These are phyloP conservation scores for Phalacrocorax brasilianus DNA, from an alignment of 2,113 vertebrate species.

Conservation along the genomic window DNA sequence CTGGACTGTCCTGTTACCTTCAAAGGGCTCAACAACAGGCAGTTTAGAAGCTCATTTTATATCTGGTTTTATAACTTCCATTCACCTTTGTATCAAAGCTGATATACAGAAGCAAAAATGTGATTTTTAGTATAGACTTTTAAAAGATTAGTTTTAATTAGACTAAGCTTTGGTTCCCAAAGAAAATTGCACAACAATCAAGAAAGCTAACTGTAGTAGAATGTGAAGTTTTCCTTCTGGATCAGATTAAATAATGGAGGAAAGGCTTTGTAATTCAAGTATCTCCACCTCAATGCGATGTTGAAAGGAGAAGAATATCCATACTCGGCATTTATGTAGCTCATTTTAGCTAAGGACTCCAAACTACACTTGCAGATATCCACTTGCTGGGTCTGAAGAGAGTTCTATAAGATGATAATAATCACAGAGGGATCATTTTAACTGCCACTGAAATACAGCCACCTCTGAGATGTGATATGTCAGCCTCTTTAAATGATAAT, in stretches of 20 bases:
- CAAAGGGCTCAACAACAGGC: not conserved
- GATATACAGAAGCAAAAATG: not conserved
- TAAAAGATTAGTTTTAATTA: not conserved
- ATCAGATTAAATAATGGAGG: not conserved
- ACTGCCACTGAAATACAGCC: not conserved
- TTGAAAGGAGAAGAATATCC: not conserved
- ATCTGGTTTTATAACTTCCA: not conserved
- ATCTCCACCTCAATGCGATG: not conserved
- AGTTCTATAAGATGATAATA: not conserved
- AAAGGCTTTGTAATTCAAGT: not conserved
- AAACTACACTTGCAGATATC: not conserved
- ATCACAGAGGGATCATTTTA: not conserved
- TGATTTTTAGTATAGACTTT: not conserved
- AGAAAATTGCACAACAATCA: not conserved
- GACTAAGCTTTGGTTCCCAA: not conserved
- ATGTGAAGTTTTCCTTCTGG: not conserved
- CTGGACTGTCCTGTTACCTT: not conserved
- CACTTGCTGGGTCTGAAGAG: not conserved
- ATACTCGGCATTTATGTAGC: not conserved
- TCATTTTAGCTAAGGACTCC: not conserved
- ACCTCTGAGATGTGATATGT: not conserved
- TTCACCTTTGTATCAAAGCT: not conserved
- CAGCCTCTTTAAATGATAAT: not conserved
- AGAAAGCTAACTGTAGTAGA: not conserved
- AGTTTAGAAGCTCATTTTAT: not conserved